Conservation (phyloP, 2,113 vertebrate species). For the Eclectus roratus region DNA sequence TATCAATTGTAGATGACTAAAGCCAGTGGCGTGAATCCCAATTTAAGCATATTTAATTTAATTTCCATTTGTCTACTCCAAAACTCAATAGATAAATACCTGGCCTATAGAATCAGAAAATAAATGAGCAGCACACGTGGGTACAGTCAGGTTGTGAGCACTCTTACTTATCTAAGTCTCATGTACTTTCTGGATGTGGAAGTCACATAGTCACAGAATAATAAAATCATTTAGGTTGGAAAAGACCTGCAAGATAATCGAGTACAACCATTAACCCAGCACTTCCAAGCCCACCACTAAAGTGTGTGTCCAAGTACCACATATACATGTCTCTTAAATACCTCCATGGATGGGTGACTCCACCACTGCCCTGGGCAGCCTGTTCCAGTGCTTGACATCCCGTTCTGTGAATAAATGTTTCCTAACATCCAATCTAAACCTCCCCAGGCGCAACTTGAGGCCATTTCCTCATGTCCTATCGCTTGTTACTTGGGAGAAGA, state of each 20-base stretch:
- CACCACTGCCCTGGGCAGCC: not conserved
- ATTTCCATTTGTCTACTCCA: not conserved
- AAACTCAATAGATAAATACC: not conserved
- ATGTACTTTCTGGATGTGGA: not conserved
- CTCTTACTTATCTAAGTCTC: not conserved
- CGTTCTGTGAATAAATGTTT: not conserved
- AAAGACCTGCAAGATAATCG: not conserved
- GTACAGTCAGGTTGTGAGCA: not conserved
- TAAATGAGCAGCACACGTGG: not conserved
- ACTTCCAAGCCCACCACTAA: not conserved
- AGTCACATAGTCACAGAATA: not conserved
- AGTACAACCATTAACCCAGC: not conserved
- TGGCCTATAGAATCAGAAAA: not conserved
- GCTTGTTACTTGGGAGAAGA: not conserved
- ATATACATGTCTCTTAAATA: rapidly evolving
- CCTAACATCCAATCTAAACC: not conserved
- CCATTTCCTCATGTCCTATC: rapidly evolving
- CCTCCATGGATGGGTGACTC: not conserved
- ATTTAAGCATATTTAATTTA: not conserved
- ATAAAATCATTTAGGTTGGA: not conserved
- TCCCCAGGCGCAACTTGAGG: rapidly evolving
- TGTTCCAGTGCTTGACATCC: not conserved
- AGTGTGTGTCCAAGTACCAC: not conserved
- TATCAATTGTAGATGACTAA: not conserved
- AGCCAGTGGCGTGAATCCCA: not conserved